Evolutionary conservation across 2,113 vertebrate genomes (phyloP).

Genomic region (Tauraco erythrolophus): DNA sequence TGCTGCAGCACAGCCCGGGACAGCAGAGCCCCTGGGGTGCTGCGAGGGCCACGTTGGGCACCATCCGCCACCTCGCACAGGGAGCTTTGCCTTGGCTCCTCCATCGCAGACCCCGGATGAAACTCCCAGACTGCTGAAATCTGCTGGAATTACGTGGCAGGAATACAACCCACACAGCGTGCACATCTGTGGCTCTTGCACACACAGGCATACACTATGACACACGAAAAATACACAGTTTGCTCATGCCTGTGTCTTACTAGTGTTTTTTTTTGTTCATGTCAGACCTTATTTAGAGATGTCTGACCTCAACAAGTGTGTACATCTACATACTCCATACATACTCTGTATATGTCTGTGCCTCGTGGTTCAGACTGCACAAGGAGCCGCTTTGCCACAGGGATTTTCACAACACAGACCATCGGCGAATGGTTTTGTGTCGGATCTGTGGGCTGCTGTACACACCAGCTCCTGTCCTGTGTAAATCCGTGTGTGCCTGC

Average conservation of each 20-base stretch:
- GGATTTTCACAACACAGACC: neutral
- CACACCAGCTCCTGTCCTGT: neutral
- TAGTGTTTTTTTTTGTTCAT: neutral
- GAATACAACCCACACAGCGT: neutral
- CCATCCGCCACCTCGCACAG: accelerated
- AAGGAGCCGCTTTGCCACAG: neutral
- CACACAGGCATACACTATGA: accelerated
- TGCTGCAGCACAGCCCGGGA: neutral
- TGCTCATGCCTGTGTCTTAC: neutral
- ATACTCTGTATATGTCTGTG: too few species aligned
- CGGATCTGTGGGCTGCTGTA: neutral
- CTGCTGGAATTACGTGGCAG: accelerated
- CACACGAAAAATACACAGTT: neutral
- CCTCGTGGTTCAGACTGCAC: neutral
- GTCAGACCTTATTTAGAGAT: neutral
- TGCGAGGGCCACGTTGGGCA: neutral
- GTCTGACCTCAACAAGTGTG: neutral
- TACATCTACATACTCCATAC: neutral
- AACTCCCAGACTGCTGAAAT: neutral
- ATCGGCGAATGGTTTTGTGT: accelerated
- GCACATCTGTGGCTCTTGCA: neutral
- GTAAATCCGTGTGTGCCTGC: too few species aligned
- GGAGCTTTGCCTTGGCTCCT: neutral
- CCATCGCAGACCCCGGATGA: accelerated
- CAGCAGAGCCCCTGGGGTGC: accelerated